Base-by-base conservation (phyloP, 2,888 invertebrate species). In the Athrips mouffetella region DNA sequence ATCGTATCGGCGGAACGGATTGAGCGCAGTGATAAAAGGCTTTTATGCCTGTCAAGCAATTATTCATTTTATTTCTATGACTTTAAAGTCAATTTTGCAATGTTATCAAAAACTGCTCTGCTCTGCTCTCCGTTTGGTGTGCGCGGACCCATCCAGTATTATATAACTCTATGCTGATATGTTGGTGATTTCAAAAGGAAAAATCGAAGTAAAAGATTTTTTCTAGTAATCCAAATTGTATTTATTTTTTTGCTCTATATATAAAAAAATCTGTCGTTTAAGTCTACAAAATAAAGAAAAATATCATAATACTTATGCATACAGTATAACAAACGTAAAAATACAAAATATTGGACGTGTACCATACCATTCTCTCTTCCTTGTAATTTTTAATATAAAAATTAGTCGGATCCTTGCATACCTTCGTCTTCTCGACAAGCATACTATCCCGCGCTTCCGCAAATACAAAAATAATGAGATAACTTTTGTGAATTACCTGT, bases 381-480 rank as follows among this genome's bases (percentile, higher is more conserved):
- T 75, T 60, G 53, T 76, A 86, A 86, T 84, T 82, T 86, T 86
- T 86, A 86, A 86, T 86, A 86, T 86, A 86, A 86, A 86, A 86
- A 86, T 84, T 83, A 78, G 75, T 76, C 66, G 81, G 85, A 76
- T 62, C 55, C 74, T 70, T 55, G 55, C 77, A 65, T 67, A 57
- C 66, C 62, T 55, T 59, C 59, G 59, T 59, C 51, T 46, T 48
- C 45, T 45, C 53, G 54, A 51, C 65, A 63, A 58, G 49, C 71
- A 73, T 52, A 62, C 63, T 63, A 50, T 51, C 21, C 50, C 60
- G 66, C 55, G 66, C 67, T 70, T 69, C 67, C 70, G 67, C 69
- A 69, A 72, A 72, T 76, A 73, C 61, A 76, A 75, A 76, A 74
- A 74, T 71, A 45, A 35, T 16, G 18, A 18, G 18, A 1, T 21